Percentiles rank a stretch among this genome's conserved stretches.
phyloP scores from a whole-genome alignment of 2,113 vertebrate species.

The Lamprotornis superbus region DNA sequence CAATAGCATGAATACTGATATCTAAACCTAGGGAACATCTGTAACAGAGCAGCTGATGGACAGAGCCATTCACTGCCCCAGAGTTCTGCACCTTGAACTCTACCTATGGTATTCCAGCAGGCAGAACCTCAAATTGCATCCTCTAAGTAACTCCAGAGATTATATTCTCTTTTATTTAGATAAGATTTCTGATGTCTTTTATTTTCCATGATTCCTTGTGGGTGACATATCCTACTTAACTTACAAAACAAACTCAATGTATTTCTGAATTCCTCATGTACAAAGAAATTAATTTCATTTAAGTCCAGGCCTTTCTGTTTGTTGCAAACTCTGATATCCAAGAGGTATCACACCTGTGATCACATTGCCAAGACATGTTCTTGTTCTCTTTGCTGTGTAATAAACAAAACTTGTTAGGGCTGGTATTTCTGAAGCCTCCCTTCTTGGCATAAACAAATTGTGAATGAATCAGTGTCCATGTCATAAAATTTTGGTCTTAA shows the following conservation, averaged over 20 bases:
- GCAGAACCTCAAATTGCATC: background rate
- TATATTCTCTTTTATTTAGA: background rate
- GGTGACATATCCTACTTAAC: background rate
- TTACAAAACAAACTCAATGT: background rate
- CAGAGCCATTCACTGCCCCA: background rate
- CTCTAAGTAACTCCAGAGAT: background rate
- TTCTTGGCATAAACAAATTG: background rate
- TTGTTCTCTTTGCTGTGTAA: constrained; percentile 4
- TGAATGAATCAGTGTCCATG: background rate
- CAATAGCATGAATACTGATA: background rate
- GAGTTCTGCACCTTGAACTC: background rate
- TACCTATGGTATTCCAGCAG: background rate
- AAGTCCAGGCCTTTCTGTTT: background rate
- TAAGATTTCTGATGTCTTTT: background rate
- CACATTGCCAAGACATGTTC: constrained; percentile 26
- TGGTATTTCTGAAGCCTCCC: constrained; percentile 14
- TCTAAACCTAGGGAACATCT: background rate
- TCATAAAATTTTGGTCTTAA: background rate
- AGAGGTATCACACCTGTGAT: constrained; percentile 29
- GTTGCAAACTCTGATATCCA: background rate
- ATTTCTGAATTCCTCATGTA: background rate
- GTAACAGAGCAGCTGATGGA: background rate
- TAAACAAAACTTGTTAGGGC: constrained; percentile 35
- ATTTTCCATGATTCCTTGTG: background rate
- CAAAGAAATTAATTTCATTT: constrained; percentile 17